Conservation (phyloP, 2,888 invertebrate species). For the Andrena trimmerana region DNA sequence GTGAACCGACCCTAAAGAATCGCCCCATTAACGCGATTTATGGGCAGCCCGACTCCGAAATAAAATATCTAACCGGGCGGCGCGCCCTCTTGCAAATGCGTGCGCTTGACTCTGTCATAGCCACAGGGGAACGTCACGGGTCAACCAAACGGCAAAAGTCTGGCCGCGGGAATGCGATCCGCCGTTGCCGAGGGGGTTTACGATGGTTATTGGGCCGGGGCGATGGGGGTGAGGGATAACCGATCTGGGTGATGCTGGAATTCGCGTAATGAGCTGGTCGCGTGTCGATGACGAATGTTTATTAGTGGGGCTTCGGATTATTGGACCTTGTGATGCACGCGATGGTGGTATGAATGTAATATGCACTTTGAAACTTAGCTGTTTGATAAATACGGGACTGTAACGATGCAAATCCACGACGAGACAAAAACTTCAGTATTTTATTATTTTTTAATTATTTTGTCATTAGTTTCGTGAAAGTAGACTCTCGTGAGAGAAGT, state of each 20-base stretch:
- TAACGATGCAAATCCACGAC: too few species aligned
- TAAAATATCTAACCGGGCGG: constrained; percentile 71
- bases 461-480: too few species aligned
- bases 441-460: too few species aligned
- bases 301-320: constrained; percentile 40
- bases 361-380: too few species aligned
- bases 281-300: constrained; percentile 47
- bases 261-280: constrained; percentile 30
- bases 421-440: too few species aligned
- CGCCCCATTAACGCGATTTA: constrained; percentile 81
- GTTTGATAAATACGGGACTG: too few species aligned
- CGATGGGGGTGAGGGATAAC: neutral
- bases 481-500: too few species aligned
- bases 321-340: neutral
- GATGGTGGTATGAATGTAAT: too few species aligned
- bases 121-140: constrained; percentile 56
- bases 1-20: constrained; percentile 76
- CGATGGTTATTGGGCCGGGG: neutral
- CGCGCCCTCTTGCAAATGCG: constrained; percentile 38
- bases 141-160: constrained; percentile 48
- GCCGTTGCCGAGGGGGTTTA: constrained; percentile 40
- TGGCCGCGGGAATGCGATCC: constrained; percentile 37
- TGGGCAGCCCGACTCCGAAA: constrained; percentile 70
- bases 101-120: constrained; percentile 56
- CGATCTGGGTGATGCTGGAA: neutral